phyloP scores from a whole-genome alignment of 1,140 invertebrate species.

The Xylocopa sonorina region DNA sequence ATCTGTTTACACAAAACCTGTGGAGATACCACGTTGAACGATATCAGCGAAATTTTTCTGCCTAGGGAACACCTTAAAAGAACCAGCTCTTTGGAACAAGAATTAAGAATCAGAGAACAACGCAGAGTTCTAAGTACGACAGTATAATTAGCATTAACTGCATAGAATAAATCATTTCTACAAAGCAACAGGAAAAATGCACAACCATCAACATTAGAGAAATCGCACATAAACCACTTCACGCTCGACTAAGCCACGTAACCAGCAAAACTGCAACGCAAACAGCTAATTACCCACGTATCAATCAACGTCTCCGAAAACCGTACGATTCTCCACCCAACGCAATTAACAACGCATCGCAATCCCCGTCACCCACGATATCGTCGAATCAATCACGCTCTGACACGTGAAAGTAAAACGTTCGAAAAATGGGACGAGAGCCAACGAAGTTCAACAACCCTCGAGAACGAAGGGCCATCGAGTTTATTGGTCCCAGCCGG shows the following conservation, averaged over 20 bases:
- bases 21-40: too few species aligned
- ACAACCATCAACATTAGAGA: not conserved
- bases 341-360: not conserved
- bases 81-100: too few species aligned
- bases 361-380: not conserved
- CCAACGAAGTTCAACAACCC: not conserved
- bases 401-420: conserved; percentile 15
- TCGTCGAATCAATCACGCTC: not conserved
- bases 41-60: too few species aligned
- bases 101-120: too few species aligned
- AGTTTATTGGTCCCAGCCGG: not conserved
- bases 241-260: not conserved
- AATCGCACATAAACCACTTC: not conserved
- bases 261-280: not conserved
- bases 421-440: not conserved
- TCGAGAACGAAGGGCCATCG: not conserved
- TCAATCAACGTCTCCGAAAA: not conserved
- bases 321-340: not conserved
- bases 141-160: too few species aligned
- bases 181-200: too few species aligned
- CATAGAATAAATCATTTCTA: too few species aligned
- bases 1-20: too few species aligned
- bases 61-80: too few species aligned
- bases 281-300: not conserved
- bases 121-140: too few species aligned